A percentile compares a stretch with the other conserved stretches of the same genome.
These are phyloP conservation scores for Crypturellus tataupa DNA, from an alignment of 2,797 vertebrate genomes.

Conservation along the genomic window DNA sequence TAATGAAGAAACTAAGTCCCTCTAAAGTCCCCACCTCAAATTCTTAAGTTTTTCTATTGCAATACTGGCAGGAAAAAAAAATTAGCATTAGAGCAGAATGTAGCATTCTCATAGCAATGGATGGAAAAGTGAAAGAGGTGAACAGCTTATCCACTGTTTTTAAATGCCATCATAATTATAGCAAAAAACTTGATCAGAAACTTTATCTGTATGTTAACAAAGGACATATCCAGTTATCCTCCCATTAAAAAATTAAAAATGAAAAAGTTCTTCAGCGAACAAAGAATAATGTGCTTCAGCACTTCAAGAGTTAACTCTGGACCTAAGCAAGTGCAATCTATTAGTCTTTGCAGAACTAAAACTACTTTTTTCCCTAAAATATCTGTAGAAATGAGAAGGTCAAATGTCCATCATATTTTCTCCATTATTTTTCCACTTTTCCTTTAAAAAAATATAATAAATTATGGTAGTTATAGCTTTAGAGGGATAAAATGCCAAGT, in stretches of 20 bases:
- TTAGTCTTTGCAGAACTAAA: neutral
- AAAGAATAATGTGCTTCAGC: neutral
- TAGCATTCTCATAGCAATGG: neutral
- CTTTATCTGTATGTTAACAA: neutral
- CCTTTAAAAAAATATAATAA: slow-evolving; percentile 10
- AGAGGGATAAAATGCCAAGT: slow-evolving; percentile 14
- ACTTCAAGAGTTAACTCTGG: neutral
- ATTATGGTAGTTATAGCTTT: neutral
- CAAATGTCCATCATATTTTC: neutral
- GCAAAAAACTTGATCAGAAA: neutral
- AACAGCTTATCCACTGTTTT: neutral
- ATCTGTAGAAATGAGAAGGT: neutral
- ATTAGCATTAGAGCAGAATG: neutral
- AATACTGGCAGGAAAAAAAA: neutral
- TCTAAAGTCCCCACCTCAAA: neutral
- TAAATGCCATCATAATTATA: neutral
- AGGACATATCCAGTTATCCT: neutral
- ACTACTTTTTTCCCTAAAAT: neutral
- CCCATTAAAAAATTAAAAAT: no score
- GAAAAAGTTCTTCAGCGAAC: no score
- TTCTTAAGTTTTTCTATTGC: neutral
- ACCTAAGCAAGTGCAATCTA: neutral
- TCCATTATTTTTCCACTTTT: neutral
- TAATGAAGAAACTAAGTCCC: neutral
- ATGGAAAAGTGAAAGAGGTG: neutral